Conservation (phyloP, 2,113 vertebrate species). For the Coptodon bakossiorum region DNA sequence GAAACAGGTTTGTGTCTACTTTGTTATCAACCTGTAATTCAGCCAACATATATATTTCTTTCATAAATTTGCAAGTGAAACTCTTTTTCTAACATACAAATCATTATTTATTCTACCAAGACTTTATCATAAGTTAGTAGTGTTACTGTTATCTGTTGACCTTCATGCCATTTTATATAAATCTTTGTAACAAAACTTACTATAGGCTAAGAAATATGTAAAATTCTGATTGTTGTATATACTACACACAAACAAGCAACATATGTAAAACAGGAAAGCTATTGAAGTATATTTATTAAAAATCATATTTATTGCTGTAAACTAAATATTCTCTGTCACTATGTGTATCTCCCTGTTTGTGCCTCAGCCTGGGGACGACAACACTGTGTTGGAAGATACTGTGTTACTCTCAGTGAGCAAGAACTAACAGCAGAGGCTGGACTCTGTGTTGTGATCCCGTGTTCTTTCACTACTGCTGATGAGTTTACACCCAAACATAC, state of each 20-base stretch:
- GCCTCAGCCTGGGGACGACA: neutral
- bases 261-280: neutral
- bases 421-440: conserved; percentile 21
- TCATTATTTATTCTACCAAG: neutral
- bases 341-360: neutral
- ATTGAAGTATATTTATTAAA: neutral
- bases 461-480: neutral
- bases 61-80: neutral
- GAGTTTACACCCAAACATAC: rapidly evolving
- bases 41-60: neutral
- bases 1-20: neutral
- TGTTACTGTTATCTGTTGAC: neutral
- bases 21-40: neutral
- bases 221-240: neutral
- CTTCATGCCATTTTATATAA: neutral
- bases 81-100: neutral
- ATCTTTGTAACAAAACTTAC: neutral
- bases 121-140: neutral
- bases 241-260: neutral
- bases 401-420: neutral
- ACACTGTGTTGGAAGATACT: neutral
- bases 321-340: neutral
- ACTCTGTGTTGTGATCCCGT: conserved; percentile 38
- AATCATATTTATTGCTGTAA: neutral
- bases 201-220: neutral